Base-by-base conservation (phyloP, 2,888 invertebrate species). In the Xestoiulus laeticollis region DNA sequence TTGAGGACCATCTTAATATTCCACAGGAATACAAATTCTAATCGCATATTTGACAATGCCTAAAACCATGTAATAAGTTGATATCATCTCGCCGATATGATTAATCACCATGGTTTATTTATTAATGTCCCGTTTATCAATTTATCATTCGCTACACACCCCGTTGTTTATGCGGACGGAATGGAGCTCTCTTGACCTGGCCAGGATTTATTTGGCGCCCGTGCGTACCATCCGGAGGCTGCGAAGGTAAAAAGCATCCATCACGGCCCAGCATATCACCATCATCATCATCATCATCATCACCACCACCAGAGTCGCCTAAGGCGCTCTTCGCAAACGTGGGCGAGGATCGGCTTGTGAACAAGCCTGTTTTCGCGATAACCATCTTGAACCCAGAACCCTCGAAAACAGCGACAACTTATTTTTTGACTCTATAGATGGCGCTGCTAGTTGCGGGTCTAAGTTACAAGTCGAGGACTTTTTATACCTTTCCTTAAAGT, bases 321-420 rank as follows among this genome's bases (percentile, higher is more conserved):
- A 10, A 12, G 48, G 48, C 48, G 68, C 6, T 8, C 4, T 68
- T n/a, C 26, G 4, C 26, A 6, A 26, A 68, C 68, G 68, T 68
- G 68, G 68, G 68, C 68, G 68, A 68, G 68, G 68, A 68, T 26
- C 26, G 22, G 68, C 68, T 68, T 26, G 68, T 68, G 68, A 68
- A 68, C 68, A 68, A 68, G 68, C 68, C 68, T 68, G 68, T 68
- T 68, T 68, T 68, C 68, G 26, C n/a, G 68, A 68, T 68, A 68
- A 26, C 68, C 68, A 68, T 68, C 68, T 68, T 68, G 68, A 68
- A 68, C 68, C 26, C 26, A 26, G 26, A 68, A 5, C 68, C 22
- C 68, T 68, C 26, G 68, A 68, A 68, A 38, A 38, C 38, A 5
- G 38, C 38, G 38, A n/a, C n/a, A n/a, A n/a, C n/a, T n/a, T n/a